Evolutionary conservation across 2,113 vertebrate genomes (phyloP).

Genomic region (Phalacrocorax brasilianus): DNA sequence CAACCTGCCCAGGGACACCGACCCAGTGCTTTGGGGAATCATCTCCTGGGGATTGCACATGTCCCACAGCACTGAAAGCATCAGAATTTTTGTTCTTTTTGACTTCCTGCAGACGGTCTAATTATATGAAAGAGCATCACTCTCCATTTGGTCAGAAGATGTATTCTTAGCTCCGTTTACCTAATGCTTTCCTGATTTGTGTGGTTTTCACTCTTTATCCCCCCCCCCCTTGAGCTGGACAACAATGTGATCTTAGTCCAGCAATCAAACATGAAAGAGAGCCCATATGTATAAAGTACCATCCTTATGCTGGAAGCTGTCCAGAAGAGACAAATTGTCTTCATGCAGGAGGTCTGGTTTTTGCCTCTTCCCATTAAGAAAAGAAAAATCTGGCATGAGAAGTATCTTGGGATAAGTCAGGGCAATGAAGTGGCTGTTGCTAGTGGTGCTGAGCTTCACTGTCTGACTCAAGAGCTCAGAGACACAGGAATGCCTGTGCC

Average conservation of each 20-base stretch:
- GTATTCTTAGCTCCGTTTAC: slow-evolving; percentile 74
- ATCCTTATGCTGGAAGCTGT: not conserved
- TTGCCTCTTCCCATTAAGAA: not conserved
- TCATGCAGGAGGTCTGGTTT: not conserved
- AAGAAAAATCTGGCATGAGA: not conserved
- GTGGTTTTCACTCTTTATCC: not conserved
- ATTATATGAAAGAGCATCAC: slow-evolving; percentile 74
- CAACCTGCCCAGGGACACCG: not conserved
- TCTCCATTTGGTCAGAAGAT: slow-evolving; percentile 68
- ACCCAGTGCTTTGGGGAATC: not conserved
- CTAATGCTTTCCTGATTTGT: slow-evolving; percentile 50
- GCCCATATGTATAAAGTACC: not conserved
- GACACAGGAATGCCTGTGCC: not conserved
- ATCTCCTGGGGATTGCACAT: slow-evolving; percentile 45
- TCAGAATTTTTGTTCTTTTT: slow-evolving; percentile 78
- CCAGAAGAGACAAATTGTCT: slow-evolving; percentile 21
- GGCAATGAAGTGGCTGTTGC: not conserved
- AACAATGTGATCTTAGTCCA: slow-evolving; percentile 36
- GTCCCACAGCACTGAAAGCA: slow-evolving; percentile 72
- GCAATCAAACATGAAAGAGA: slow-evolving; percentile 50
- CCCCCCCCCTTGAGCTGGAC: not conserved
- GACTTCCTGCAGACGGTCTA: slow-evolving; percentile 75
- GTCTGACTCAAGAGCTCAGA: not conserved
- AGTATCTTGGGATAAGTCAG: not conserved
- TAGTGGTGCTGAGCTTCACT: not conserved